phyloP scores from a whole-genome alignment of 2,797 vertebrate genomes.

The Chromis chromis region DNA sequence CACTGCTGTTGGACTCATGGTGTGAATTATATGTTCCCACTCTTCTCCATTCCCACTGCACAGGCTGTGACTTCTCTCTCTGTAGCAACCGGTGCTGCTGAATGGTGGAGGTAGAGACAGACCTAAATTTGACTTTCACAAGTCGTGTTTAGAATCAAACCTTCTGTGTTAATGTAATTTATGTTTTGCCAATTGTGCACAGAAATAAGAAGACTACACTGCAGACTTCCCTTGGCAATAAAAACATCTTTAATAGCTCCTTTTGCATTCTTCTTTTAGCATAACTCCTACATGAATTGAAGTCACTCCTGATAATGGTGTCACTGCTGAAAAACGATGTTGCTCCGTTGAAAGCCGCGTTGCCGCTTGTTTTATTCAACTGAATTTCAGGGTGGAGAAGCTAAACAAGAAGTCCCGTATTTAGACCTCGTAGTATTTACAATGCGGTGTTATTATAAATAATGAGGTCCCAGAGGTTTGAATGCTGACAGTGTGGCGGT shows the following conservation, averaged over 20 bases:
- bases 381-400: slow-evolving; percentile 32
- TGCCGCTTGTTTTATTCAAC: slow-evolving; percentile 25
- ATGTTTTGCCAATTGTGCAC: neutral
- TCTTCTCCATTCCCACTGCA: neutral
- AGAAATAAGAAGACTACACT: neutral
- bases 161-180: too few species aligned
- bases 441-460: slow-evolving; percentile 70
- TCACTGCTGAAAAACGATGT: neutral
- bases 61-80: neutral
- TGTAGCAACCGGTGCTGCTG: neutral
- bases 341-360: slow-evolving; percentile 1
- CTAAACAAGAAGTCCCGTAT: slow-evolving; percentile 49
- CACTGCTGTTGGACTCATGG: slow-evolving; percentile 5
- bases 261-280: neutral
- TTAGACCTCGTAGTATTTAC: slow-evolving; percentile 57
- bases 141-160: too few species aligned
- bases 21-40: slow-evolving; percentile 28
- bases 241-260: neutral
- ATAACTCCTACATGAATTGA: neutral
- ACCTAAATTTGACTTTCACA: neutral
- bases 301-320: neutral
- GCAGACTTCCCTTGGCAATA: rapidly evolving
- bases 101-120: neutral
- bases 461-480: slow-evolving; percentile 80
- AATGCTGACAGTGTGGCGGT: slow-evolving; percentile 64